Evolutionary conservation across 2,113 vertebrate genomes (phyloP), one percentile per base, ranked within the genome.

Genomic region (Microtus richardsoni): DNA sequence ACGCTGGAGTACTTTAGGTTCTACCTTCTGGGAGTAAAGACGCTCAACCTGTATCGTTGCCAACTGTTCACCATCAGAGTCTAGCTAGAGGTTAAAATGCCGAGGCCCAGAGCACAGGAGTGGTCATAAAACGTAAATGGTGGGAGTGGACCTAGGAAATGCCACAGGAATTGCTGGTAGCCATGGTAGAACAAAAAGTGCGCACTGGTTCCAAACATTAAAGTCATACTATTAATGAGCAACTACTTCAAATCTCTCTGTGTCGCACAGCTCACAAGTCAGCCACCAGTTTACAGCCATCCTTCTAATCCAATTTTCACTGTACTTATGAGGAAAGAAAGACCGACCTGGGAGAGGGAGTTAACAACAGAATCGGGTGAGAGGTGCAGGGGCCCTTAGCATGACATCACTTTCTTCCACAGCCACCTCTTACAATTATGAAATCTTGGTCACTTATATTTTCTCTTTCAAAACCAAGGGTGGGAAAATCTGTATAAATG

Each of bases 381-480:
- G 33, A 44, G 78, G 17, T 28, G 22, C 33, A 41, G 33, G 33
- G 26, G 1, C 1, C 14, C 54, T 19, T 36, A 13, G 7, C 0
- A 16, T 9, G 13, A 68, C 13, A 5, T n/a, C 3, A 9, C 16
- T 39, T 58, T 24, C 26, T 62, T 82, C n/a, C 0, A 4, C 1
- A 12, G 22, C 17, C 22, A 6, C 16, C 82, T 91, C 36, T n/a
- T 9, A n/a, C 62, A 82, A 49, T 58, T 36, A 60, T 26, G 7
- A 80, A 44, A 60, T 22, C 44, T 41, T 16, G 17, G 33, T 33
- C 26, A 41, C 44, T 91, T 71, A 24, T n/a, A 47, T 66, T 70
- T 83, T 83, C 41, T 74, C 30, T 92, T 60, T 49, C 66, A 91
- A 66, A 66, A 52, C 9, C 19, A 44, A 94, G 36, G 75, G 30